These are phyloP conservation scores for Agrochola lychnidis DNA, from an alignment of 2,888 invertebrate species.

Conservation along the genomic window DNA sequence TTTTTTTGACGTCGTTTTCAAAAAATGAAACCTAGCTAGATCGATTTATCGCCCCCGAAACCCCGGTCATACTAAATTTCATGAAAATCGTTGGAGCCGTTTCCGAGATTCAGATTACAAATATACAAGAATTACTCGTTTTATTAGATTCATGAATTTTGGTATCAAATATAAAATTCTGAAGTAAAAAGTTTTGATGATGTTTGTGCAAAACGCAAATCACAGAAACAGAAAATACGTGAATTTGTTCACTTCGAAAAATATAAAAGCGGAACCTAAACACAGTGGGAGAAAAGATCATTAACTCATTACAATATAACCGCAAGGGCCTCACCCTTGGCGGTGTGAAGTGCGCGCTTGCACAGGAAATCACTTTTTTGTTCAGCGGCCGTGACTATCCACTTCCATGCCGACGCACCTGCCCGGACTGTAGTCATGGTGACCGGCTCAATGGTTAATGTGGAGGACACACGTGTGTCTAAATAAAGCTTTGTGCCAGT, in stretches of 20 bases:
- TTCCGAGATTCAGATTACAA: too few species aligned
- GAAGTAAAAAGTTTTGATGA: not conserved
- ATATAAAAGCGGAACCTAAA: not conserved
- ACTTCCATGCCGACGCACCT: constrained; percentile 62
- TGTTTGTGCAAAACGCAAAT: not conserved
- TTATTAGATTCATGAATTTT: not conserved
- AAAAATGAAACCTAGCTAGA: too few species aligned
- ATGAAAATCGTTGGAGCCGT: too few species aligned
- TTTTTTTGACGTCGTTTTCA: too few species aligned
- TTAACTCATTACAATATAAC: constrained; percentile 46
- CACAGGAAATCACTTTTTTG: constrained; percentile 66
- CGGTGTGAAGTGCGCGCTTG: constrained; percentile 39
- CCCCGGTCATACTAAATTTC: too few species aligned
- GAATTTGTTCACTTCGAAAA: not conserved
- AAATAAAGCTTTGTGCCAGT: constrained; percentile 20
- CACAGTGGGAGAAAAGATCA: constrained; percentile 29
- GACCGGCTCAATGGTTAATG: constrained; percentile 28
- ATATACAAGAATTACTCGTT: too few species aligned
- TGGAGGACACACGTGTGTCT: constrained; percentile 28
- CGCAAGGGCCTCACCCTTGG: constrained; percentile 48
- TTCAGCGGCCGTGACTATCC: constrained; percentile 62
- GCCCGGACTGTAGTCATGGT: constrained; percentile 28
- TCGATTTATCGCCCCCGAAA: too few species aligned
- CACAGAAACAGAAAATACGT: not conserved
- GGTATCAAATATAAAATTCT: not conserved